phyloP scores from a whole-genome alignment of 2,113 vertebrate genomes.

The Anas platyrhynchos region DNA sequence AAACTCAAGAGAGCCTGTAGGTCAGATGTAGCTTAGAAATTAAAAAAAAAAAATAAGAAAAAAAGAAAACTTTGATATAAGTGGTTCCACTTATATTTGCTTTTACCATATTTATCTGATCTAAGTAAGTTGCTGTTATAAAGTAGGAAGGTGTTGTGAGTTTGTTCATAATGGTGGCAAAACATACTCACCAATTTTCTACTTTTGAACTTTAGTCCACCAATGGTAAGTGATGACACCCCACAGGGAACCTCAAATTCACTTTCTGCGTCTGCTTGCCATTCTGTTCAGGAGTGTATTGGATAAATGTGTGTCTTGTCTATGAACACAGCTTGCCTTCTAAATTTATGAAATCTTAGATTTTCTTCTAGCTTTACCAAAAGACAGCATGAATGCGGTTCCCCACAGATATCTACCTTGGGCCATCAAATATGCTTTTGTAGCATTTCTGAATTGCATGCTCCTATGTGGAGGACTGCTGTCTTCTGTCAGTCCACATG shows the following conservation, averaged over 20 bases:
- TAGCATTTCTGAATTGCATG: not conserved
- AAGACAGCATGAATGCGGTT: not conserved
- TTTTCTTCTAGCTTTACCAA: not conserved
- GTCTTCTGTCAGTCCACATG: not conserved
- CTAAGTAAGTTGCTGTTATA: not conserved
- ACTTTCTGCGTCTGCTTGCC: not conserved
- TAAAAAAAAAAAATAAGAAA: not conserved
- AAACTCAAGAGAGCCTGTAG: not conserved
- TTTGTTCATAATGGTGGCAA: not conserved
- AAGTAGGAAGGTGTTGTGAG: not conserved
- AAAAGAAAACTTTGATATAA: not conserved
- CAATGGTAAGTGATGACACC: fast-evolving
- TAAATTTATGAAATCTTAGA: not conserved
- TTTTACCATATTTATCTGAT: not conserved
- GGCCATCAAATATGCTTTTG: not conserved
- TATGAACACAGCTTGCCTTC: not conserved
- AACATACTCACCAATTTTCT: not conserved
- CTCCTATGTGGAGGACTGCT: not conserved
- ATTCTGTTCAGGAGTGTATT: not conserved
- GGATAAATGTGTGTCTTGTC: not conserved
- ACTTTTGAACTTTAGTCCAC: not conserved
- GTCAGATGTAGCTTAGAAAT: not conserved
- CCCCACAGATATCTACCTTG: not conserved
- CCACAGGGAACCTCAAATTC: not conserved
- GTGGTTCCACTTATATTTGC: not conserved